Conservation (phyloP, 2,797 vertebrate species). For the Danionella dracula region DNA sequence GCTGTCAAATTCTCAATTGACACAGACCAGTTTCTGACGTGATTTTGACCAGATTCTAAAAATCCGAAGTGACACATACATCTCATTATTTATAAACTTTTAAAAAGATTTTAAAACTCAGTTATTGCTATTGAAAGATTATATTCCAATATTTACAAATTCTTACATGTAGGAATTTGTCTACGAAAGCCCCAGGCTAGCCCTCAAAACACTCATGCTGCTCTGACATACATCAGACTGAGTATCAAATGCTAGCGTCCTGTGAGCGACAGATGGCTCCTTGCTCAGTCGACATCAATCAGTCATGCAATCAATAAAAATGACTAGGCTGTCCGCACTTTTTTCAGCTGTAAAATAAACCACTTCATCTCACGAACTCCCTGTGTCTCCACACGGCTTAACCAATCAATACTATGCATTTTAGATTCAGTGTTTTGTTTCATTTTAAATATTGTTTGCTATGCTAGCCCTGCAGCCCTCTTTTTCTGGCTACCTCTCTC, state of each 20-base stretch:
- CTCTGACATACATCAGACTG: conserved; percentile 14
- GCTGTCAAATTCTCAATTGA: too few species aligned
- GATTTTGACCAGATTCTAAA: too few species aligned
- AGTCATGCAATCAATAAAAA: conserved; percentile 32
- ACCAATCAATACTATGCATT: conserved; percentile 6
- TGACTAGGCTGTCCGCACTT: conserved; percentile 14
- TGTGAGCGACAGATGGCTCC: conserved; percentile 29
- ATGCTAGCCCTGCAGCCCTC: neutral
- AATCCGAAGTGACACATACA: too few species aligned
- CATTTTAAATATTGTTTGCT: neutral
- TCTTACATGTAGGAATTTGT: neutral
- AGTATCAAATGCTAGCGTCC: conserved; percentile 5
- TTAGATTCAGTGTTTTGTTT: neutral
- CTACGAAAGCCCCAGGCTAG: neutral
- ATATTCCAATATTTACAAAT: too few species aligned
- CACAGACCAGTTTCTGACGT: too few species aligned
- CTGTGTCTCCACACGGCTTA: neutral
- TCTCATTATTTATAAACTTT: too few species aligned
- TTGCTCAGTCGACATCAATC: conserved; percentile 33
- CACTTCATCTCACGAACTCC: neutral
- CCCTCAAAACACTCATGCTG: neutral
- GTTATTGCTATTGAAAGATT: too few species aligned
- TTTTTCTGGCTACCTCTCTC: neutral
- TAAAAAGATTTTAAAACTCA: too few species aligned
- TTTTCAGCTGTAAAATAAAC: conserved; percentile 14